Evolutionary conservation across 2,888 invertebrate genomes (phyloP), one percentile per base, ranked within the genome.

Genomic region (Loripinus fragilis): DNA sequence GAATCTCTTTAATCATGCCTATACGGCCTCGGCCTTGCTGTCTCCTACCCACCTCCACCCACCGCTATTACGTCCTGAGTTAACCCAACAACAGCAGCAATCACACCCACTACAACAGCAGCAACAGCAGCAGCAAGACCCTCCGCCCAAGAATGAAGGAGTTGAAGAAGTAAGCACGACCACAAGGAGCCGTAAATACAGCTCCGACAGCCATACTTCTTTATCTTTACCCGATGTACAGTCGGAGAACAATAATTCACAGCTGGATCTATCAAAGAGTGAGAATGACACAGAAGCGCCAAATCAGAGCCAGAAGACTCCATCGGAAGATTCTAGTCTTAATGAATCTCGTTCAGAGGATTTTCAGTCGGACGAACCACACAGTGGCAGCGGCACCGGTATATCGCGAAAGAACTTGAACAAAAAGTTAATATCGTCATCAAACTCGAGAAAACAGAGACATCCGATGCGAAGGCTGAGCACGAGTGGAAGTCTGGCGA

Each of bases 381-480:
- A 78, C 50, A 84, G 81, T 33, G 41, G 48, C 17, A n/a, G n/a
- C n/a, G n/a, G n/a, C n/a, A 76, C 81, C 5, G 84, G 85, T 25
- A 90, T 91, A n/a, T 89, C 87, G 70, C 85, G 89, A 1, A 84
- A 84, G 76, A 91, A 91, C 74, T 85, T 91, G 10, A 89, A 91
- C 83, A 84, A 88, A 2, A 74, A 88, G 33, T 86, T 90, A 88
- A 87, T 90, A 72, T 87, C 90, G 2, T 38, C 38, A 12, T 38
- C 38, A 5, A 38, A 38, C 12, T 85, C 87, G 8, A 87, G 91
- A 8, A 91, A 91, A 76, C 91, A 91, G 85, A 81, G 89, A n/a
- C 88, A 90, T 80, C 91, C 91, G 15, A 91, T 90, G 90, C 74
- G 91, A 48, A 82, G 91, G 10, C 86, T 85, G 70, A 89, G 88